phyloP scores from a whole-genome alignment of 2,888 invertebrate genomes.

The Sesamia inferens region DNA sequence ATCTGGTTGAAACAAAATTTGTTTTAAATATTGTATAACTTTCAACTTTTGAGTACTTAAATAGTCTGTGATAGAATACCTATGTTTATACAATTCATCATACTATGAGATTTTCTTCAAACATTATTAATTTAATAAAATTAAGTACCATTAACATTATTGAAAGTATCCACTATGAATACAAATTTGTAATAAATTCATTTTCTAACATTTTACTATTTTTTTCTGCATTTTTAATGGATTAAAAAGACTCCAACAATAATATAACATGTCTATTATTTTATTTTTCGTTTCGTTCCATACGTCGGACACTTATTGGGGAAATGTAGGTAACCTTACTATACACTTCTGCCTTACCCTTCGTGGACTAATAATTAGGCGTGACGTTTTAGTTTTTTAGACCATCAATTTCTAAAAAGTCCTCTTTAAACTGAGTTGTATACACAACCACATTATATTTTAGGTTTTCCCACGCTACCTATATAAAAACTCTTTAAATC shows the following conservation, averaged over 20 bases:
- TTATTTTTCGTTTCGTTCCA: not conserved
- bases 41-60: slow-evolving; percentile 77
- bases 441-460: slow-evolving; percentile 18
- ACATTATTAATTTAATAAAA: slow-evolving; percentile 53
- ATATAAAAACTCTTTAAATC: slow-evolving; percentile 24
- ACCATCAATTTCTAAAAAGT: not conserved
- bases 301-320: not conserved
- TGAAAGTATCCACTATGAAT: slow-evolving; percentile 70
- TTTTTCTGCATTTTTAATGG: slow-evolving; percentile 87
- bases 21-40: slow-evolving; percentile 39
- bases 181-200: slow-evolving; percentile 90
- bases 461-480: not conserved
- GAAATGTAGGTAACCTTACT: not conserved
- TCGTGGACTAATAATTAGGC: not conserved
- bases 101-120: slow-evolving; percentile 53
- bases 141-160: slow-evolving; percentile 34
- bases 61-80: slow-evolving; percentile 85
- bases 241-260: slow-evolving; percentile 83
- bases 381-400: not conserved
- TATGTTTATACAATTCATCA: slow-evolving; percentile 65
- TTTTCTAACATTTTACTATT: slow-evolving; percentile 86
- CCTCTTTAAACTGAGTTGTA: no score
- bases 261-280: slow-evolving; percentile 58
- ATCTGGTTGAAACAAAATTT: slow-evolving; percentile 33
- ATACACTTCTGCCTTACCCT: not conserved